Evolutionary conservation across 2,797 vertebrate genomes (phyloP), one percentile per base, ranked within the genome.

Genomic region (Channallabes apus): DNA sequence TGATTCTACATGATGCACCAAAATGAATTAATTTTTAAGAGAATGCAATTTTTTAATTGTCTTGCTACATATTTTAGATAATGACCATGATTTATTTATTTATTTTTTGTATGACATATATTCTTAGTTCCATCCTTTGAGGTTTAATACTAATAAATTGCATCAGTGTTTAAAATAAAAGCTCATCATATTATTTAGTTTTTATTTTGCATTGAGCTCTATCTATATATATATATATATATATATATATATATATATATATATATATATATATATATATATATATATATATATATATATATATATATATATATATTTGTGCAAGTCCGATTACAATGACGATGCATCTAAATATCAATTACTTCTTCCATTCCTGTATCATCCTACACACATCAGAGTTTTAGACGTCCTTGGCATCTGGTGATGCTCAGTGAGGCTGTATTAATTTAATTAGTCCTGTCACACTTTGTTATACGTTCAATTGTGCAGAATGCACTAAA

Each of bases 381-480:
- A n/a, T 15, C 56, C 24, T 12, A 35, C n/a, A 72, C 29, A 77
- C 29, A 9, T 78, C 56, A 58, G 5, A 58, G 51, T 32, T 32
- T 20, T 2, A 51, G 27, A 12, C 58, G 3, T 72, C 27, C 35
- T 84, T 58, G 41, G 71, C 75, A 51, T 76, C 24, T 59, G 38
- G 61, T 59, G n/a, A 61, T 41, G 62, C 67, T 82, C 18, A 46
- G 32, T 11, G 15, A 71, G 35, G 29, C 65, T 51, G 76, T 78
- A 72, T 62, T 86, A 65, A 82, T 84, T 18, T 69, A 86, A 89
- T 80, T 77, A 83, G 58, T 46, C 24, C 82, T 87, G 82, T 82
- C 87, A 84, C 59, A 51, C 82, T 73, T 62, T 79, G 64, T 87
- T 79, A 79, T 79, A n/a, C 22, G 12, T 64, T 79, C 18, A 24